Evolutionary conservation across 1,140 invertebrate genomes (phyloP).

Genomic region (Drosophila sechellia): DNA sequence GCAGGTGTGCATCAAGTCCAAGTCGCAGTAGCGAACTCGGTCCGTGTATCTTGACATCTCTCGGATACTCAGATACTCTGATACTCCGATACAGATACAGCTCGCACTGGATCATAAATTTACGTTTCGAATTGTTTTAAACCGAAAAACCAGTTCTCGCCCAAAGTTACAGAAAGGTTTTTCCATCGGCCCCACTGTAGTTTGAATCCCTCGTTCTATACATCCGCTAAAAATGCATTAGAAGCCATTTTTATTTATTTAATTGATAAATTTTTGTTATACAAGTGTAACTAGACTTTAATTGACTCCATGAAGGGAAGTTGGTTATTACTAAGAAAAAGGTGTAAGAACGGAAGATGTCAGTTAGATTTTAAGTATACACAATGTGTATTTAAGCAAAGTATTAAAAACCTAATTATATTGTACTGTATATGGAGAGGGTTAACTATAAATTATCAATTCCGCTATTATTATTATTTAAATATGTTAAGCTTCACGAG

Average conservation of each 20-base stretch:
- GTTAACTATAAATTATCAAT: no score
- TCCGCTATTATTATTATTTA: no score
- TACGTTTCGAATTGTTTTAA: conserved; percentile 78
- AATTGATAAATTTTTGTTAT: conserved; percentile 12
- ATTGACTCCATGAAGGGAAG: conserved; percentile 15
- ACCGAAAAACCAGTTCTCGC: conserved; percentile 74
- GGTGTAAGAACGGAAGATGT: conserved; percentile 7
- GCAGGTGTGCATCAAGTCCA: conserved; percentile 78
- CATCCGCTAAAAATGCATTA: conserved; percentile 22
- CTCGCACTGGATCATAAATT: conserved; percentile 77
- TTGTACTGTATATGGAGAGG: no score
- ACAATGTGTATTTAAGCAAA: not conserved
- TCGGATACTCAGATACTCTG: conserved; percentile 61
- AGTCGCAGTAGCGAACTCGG: conserved; percentile 69
- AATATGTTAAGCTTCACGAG: not conserved
- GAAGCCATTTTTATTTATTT: conserved; percentile 5
- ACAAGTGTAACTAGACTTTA: conserved; percentile 22
- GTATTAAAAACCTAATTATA: no score
- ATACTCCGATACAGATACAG: conserved; percentile 53
- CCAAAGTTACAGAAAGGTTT: conserved; percentile 73
- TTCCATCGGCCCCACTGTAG: conserved; percentile 9
- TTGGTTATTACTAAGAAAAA: conserved; percentile 15
- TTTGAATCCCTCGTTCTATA: conserved; percentile 3
- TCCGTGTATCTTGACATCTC: conserved; percentile 77
- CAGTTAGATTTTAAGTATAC: not conserved